Conservation (phyloP, 1,140 invertebrate species). For the Apis mellifera region DNA sequence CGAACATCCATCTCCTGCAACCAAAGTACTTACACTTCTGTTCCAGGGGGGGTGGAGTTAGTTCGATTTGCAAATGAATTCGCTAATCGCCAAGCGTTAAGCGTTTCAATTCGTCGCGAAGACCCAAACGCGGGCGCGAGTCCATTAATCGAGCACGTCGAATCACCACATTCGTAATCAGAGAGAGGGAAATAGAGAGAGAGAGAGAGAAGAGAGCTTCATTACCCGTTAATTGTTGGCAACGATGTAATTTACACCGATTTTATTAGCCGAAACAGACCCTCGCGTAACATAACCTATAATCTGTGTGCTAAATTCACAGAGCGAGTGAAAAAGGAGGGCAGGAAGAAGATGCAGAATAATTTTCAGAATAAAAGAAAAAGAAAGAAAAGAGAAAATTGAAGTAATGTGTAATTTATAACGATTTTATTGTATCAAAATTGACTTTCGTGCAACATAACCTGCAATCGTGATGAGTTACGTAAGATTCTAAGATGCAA, state of each 20-base stretch:
- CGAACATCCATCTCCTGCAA: neutral
- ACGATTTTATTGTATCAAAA: neutral
- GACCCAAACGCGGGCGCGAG: constrained; percentile 28
- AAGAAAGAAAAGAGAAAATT: too few species aligned
- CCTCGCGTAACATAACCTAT: neutral
- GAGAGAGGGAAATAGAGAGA: neutral
- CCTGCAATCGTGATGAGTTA: neutral
- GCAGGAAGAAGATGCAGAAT: too few species aligned
- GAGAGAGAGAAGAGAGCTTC: constrained; percentile 10
- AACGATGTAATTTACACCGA: constrained; percentile 60
- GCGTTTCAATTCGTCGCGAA: constrained; percentile 31
- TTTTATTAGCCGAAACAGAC: constrained; percentile 53
- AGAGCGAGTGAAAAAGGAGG: too few species aligned
- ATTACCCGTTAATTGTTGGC: constrained; percentile 52
- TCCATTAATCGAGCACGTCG: constrained; percentile 25
- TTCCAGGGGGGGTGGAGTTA: neutral
- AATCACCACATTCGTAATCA: neutral
- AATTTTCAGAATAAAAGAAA: too few species aligned
- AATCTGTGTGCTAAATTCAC: too few species aligned
- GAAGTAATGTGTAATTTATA: neutral
- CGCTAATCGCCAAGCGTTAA: constrained; percentile 9
- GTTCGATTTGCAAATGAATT: constrained; percentile 32
- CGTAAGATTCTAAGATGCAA: too few species aligned
- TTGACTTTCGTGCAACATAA: neutral
- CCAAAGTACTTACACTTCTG: neutral